Conservation (phyloP, 53 echinoderm and acorn worm genomes). For the Echinometra lucunter region DNA sequence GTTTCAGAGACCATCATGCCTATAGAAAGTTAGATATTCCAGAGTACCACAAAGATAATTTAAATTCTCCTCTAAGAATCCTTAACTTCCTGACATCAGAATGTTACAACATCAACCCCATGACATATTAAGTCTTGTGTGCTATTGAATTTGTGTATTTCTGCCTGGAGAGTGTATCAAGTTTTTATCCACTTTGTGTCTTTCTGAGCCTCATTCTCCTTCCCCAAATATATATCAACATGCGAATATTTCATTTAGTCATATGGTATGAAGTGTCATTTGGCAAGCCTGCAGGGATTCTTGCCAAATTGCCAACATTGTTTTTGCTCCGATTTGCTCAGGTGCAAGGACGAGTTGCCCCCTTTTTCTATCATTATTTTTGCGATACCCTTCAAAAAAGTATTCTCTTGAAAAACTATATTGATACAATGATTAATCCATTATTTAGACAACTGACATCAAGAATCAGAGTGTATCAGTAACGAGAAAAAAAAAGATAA, state of each 20-base stretch:
- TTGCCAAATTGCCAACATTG: background rate
- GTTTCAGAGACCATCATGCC: background rate
- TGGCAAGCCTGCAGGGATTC: background rate
- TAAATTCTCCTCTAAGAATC: background rate
- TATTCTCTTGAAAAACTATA: background rate
- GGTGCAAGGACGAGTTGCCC: background rate
- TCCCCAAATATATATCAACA: background rate
- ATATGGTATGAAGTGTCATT: background rate
- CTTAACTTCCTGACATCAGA: too few relatives aligned
- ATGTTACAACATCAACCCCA: too few relatives aligned
- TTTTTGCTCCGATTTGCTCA: background rate
- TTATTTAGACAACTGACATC: conserved; percentile 34
- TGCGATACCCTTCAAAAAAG: background rate
- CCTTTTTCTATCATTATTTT: background rate
- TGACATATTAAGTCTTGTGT: too few relatives aligned
- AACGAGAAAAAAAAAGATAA: conserved; percentile 28
- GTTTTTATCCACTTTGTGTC: background rate
- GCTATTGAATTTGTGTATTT: too few relatives aligned
- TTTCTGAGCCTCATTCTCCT: background rate
- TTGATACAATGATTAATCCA: conserved; percentile 47
- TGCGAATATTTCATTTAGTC: background rate
- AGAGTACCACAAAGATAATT: background rate
- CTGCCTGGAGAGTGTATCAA: background rate
- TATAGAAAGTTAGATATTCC: background rate
- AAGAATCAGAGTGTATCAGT: conserved; percentile 1